Evolutionary conservation across 2,797 vertebrate species (phyloP).

Genomic region (Holocentrus rufus): DNA sequence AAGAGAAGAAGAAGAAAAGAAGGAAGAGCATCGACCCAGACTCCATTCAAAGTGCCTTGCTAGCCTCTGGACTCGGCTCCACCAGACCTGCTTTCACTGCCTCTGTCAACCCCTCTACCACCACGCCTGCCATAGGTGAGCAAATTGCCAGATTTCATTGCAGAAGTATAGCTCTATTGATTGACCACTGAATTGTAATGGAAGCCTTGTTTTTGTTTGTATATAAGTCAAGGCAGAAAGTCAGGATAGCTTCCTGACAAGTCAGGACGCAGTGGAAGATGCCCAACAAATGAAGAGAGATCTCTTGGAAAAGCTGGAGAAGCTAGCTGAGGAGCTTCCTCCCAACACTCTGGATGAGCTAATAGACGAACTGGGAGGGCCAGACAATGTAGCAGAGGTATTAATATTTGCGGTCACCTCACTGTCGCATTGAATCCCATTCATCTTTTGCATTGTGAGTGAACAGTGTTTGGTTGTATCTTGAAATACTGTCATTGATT

Average conservation of each 20-base stretch:
- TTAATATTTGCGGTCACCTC: not conserved
- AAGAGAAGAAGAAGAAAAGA: conserved; percentile 90
- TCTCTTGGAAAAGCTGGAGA: conserved; percentile 91
- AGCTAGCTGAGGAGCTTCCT: conserved; percentile 91
- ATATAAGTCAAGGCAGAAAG: conserved; percentile 77
- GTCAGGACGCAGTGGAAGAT: conserved; percentile 95
- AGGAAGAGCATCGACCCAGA: conserved; percentile 96
- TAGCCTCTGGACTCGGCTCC: conserved; percentile 96
- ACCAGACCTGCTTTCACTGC: conserved; percentile 92
- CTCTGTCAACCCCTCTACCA: conserved; percentile 80
- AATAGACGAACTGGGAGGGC: conserved; percentile 96
- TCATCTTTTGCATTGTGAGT: not conserved
- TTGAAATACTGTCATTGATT: not conserved
- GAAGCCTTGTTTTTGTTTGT: not conserved
- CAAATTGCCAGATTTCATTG: not conserved
- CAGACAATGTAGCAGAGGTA: conserved; percentile 98
- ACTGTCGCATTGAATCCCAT: not conserved
- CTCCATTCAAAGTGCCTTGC: conserved; percentile 99
- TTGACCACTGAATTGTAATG: not conserved
- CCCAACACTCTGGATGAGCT: conserved; percentile 98
- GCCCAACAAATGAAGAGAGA: conserved; percentile 97
- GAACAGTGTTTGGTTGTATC: not conserved
- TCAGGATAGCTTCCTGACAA: conserved; percentile 88
- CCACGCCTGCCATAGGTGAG: conserved; percentile 69
- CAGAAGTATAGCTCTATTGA: not conserved